These are phyloP conservation scores for Mimas tiliae DNA, from an alignment of 2,888 invertebrate genomes.

Conservation along the genomic window DNA sequence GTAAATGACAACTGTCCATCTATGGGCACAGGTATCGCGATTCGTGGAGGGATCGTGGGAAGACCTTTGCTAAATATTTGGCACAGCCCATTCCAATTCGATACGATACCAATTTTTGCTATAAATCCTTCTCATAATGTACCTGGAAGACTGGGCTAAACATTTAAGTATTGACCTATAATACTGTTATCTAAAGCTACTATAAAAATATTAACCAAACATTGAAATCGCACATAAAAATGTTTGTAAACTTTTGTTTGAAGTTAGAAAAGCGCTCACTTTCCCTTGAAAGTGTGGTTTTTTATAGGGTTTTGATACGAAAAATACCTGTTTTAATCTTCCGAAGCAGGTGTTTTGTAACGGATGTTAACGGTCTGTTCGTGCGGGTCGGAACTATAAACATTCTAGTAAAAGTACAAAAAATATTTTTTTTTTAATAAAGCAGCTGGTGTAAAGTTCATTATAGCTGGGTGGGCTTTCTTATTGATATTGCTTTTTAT, in stretches of 20 bases:
- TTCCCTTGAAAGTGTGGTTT: slow-evolving; percentile 9
- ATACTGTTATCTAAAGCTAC: not conserved
- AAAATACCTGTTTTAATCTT: slow-evolving; percentile 12
- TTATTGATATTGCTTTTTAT: not conserved
- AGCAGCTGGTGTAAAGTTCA: slow-evolving; percentile 6
- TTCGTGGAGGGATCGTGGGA: too few relatives aligned
- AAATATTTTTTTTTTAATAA: slow-evolving; percentile 38
- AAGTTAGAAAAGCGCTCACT: not conserved
- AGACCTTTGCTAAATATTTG: too few relatives aligned
- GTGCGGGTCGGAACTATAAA: slow-evolving; percentile 56
- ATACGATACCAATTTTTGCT: too few relatives aligned
- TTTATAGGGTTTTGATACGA: slow-evolving; percentile 15
- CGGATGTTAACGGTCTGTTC: slow-evolving; percentile 49
- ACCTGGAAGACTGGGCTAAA: too few relatives aligned
- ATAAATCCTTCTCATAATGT: too few relatives aligned
- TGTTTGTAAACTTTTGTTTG: not conserved
- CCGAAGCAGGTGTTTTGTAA: slow-evolving; percentile 53
- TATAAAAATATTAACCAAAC: not conserved
- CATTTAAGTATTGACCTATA: too few relatives aligned
- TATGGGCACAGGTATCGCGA: too few relatives aligned
- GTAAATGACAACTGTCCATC: too few relatives aligned
- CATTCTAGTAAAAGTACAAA: slow-evolving; percentile 45
- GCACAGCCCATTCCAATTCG: too few relatives aligned
- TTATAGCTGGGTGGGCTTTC: not conserved
- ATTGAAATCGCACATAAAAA: not conserved